These are phyloP conservation scores for Desmodus rotundus DNA, from an alignment of 2,113 vertebrate species.

Conservation along the genomic window DNA sequence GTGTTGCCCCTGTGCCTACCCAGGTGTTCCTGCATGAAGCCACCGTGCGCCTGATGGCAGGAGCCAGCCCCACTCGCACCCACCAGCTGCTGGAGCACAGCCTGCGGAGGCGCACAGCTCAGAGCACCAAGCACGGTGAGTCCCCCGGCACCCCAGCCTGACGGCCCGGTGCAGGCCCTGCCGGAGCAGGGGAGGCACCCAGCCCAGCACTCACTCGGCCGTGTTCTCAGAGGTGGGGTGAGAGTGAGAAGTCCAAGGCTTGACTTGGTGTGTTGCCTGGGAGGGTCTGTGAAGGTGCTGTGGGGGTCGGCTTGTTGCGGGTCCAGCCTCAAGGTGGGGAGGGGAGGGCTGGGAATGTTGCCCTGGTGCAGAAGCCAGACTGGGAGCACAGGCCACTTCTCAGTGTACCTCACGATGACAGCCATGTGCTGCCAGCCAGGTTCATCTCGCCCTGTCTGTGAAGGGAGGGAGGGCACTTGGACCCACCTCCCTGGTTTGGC, in stretches of 20 bases:
- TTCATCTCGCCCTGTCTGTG: rapidly evolving
- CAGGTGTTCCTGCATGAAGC: constrained; percentile 98
- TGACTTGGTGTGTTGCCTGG: neutral
- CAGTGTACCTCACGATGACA: rapidly evolving
- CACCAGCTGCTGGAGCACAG: constrained; percentile 98
- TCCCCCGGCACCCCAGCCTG: rapidly evolving
- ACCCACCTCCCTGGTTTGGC: rapidly evolving
- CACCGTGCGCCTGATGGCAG: constrained; percentile 96
- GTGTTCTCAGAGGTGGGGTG: neutral
- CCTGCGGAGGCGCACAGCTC: constrained; percentile 85
- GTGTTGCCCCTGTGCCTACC: neutral
- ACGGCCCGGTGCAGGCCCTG: neutral
- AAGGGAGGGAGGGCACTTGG: neutral
- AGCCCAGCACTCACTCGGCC: too few relatives aligned
- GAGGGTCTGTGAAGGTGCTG: rapidly evolving
- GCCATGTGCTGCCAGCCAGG: rapidly evolving
- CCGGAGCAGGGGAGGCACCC: neutral
- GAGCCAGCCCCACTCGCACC: constrained; percentile 97
- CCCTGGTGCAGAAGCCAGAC: rapidly evolving
- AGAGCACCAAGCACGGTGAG: constrained; percentile 80
- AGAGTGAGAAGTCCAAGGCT: neutral
- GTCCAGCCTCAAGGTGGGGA: neutral
- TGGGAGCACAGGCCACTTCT: neutral
- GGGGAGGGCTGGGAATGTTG: rapidly evolving
- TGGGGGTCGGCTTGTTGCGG: rapidly evolving